Evolutionary conservation across 2,797 vertebrate species (phyloP).

Genomic region (Emydoidea blandingii): DNA sequence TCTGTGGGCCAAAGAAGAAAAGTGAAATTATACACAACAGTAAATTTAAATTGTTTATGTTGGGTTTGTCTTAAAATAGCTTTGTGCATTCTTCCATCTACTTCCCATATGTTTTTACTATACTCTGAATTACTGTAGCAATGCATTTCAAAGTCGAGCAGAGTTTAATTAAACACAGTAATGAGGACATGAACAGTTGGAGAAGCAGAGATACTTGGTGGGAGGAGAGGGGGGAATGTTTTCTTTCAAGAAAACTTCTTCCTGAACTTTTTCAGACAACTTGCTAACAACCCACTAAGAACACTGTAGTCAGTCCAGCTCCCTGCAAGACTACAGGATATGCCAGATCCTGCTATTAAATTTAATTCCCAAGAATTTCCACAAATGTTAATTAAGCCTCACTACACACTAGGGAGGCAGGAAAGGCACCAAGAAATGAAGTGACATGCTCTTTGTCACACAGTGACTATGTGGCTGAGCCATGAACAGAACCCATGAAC

Average conservation of each 20-base stretch:
- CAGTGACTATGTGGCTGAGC: neutral
- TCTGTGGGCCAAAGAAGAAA: neutral
- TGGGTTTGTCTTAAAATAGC: slow-evolving; percentile 44
- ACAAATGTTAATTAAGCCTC: neutral
- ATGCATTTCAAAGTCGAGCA: slow-evolving; percentile 28
- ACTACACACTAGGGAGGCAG: neutral
- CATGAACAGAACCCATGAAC: too few relatives aligned
- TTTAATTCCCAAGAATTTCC: neutral
- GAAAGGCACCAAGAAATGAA: neutral
- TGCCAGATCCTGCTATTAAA: neutral
- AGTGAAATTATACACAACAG: neutral
- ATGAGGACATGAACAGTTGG: neutral
- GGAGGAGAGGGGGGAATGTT: neutral
- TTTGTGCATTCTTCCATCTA: slow-evolving; percentile 40
- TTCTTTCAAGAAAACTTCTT: neutral
- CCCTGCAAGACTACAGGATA: neutral
- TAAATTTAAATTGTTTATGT: slow-evolving; percentile 32
- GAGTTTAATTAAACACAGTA: slow-evolving; percentile 45
- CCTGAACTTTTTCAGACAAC: neutral
- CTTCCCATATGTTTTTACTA: neutral
- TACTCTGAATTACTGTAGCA: neutral
- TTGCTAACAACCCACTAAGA: neutral
- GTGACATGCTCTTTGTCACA: neutral
- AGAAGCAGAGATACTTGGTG: neutral
- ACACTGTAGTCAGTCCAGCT: neutral